These are phyloP conservation scores for Choristoneura rosaceana DNA, from an alignment of 2,888 invertebrate genomes.

Conservation along the genomic window DNA sequence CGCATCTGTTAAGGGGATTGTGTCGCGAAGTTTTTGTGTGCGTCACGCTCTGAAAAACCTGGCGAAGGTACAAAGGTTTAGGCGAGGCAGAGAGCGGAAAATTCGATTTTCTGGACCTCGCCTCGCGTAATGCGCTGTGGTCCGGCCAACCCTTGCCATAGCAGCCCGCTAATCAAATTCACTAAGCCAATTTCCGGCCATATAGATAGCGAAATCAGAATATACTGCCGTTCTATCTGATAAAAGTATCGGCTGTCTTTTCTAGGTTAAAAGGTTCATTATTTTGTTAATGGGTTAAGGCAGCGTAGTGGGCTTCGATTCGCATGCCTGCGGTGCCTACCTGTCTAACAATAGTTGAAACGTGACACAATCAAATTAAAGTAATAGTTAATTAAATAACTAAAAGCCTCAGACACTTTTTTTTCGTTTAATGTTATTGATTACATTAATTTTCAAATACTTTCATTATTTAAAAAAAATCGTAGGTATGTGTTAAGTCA, in stretches of 20 bases:
- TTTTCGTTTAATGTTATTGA: no score
- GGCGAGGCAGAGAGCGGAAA: constrained; percentile 71
- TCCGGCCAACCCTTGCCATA: constrained; percentile 74
- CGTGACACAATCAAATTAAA: no score
- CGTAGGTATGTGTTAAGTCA: no score
- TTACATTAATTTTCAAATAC: no score
- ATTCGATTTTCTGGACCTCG: constrained; percentile 81
- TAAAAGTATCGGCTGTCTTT: constrained; percentile 56
- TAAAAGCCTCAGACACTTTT: no score
- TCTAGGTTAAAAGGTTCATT: background rate
- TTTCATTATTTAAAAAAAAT: no score
- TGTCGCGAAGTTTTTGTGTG: constrained; percentile 62
- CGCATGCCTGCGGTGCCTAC: background rate
- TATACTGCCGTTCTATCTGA: constrained; percentile 66
- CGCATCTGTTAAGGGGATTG: constrained; percentile 23
- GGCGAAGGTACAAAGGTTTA: constrained; percentile 64
- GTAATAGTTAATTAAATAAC: no score
- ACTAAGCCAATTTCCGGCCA: constrained; percentile 73
- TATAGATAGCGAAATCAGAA: constrained; percentile 73
- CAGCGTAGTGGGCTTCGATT: background rate
- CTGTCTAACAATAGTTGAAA: background rate
- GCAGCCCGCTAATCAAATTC: constrained; percentile 78
- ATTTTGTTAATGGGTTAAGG: background rate
- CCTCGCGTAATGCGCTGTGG: constrained; percentile 67
- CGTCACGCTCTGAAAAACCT: constrained; percentile 73